A percentile compares a stretch with the other conserved stretches of the same genome.
phyloP scores from a whole-genome alignment of 2,797 vertebrate genomes.

The Erethizon dorsatum region DNA sequence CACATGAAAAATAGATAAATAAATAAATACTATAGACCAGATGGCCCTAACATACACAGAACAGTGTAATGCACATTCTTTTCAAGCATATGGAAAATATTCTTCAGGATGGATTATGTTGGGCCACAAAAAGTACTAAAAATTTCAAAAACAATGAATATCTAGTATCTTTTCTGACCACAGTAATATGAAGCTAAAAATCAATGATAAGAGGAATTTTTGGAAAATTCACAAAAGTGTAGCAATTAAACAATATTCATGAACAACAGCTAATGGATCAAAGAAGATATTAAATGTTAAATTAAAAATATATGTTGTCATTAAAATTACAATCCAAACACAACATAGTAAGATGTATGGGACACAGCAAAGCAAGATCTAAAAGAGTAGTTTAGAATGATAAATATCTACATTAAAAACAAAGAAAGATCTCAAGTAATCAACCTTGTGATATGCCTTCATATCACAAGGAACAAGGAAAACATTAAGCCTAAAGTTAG shows the following conservation, averaged over 20 bases:
- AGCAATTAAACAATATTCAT: not conserved
- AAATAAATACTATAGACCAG: too few relatives aligned
- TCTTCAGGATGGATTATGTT: not conserved
- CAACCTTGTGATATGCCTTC: too few relatives aligned
- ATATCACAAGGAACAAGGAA: not conserved
- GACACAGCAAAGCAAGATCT: not conserved
- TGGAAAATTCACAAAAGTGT: not conserved
- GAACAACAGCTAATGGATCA: not conserved
- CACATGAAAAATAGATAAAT: not conserved
- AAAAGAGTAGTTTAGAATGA: not conserved
- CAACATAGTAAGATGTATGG: too few relatives aligned
- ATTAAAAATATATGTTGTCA: not conserved
- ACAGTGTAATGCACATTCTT: not conserved
- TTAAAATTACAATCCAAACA: not conserved
- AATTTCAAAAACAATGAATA: not conserved
- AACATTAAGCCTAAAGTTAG: not conserved
- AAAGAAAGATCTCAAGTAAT: not conserved
- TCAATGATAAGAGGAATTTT: not conserved
- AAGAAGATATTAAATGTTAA: not conserved
- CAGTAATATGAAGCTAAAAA: not conserved
- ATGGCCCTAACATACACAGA: not conserved
- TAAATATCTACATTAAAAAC: not conserved
- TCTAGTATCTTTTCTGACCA: not conserved
- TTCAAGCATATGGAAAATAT: not conserved
- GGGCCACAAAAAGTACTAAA: not conserved